These are phyloP conservation scores for Cavia aperea DNA, from an alignment of 2,113 vertebrate species.

Conservation along the genomic window DNA sequence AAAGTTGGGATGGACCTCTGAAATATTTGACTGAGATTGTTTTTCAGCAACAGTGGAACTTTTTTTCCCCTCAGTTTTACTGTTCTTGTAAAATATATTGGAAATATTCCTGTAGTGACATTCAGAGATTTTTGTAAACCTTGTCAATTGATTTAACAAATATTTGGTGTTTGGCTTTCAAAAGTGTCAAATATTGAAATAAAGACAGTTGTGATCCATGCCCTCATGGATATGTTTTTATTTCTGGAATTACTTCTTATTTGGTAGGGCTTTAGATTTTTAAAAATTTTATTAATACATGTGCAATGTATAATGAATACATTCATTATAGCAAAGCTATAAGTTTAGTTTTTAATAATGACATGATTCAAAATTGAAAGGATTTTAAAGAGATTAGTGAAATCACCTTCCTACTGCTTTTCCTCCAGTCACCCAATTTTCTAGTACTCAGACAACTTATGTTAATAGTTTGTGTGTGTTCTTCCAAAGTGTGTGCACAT, in stretches of 20 bases:
- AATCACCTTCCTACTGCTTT: background rate
- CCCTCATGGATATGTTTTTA: background rate
- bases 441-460: background rate
- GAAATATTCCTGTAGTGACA: background rate
- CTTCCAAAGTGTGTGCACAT: background rate
- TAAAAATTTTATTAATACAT: background rate
- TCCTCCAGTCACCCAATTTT: background rate
- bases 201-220: background rate
- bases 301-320: background rate
- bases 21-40: background rate
- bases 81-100: conserved; percentile 28
- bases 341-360: background rate
- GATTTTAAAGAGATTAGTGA: background rate
- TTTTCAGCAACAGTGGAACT: background rate
- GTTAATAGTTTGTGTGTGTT: background rate
- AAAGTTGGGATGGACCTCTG: background rate
- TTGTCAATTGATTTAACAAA: background rate
- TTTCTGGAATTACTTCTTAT: conserved; percentile 39
- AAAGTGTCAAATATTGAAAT: background rate
- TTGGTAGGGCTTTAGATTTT: background rate
- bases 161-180: background rate
- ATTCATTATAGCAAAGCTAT: background rate
- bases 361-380: background rate
- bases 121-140: background rate
- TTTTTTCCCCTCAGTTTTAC: background rate